Evolutionary conservation across 2,113 vertebrate species (phyloP).

Genomic region (Podocnemis expansa): DNA sequence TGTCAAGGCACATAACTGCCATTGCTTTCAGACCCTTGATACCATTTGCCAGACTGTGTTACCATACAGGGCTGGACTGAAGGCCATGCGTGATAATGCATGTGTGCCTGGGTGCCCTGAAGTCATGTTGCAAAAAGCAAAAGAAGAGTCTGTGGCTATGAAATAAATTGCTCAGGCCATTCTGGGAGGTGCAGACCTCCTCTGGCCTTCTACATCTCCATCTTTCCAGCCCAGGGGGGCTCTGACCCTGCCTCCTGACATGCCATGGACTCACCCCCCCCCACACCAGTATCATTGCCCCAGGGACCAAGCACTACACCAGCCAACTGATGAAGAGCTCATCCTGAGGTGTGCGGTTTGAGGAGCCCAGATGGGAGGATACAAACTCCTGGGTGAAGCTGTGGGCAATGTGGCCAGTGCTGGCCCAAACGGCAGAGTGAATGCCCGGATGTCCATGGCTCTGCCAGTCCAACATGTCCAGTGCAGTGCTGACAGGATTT

Average conservation of each 20-base stretch:
- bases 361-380: not conserved
- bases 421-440: not conserved
- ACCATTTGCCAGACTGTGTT: not conserved
- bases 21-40: not conserved
- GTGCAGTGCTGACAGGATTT: not conserved
- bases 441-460: rapidly evolving
- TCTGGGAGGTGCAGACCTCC: not conserved
- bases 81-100: not conserved
- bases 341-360: not conserved
- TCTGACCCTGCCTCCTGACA: rapidly evolving
- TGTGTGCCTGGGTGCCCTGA: not conserved
- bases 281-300: no score
- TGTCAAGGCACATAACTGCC: not conserved
- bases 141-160: not conserved
- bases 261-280: no score
- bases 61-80: not conserved
- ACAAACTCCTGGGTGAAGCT: not conserved
- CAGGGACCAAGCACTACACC: no score
- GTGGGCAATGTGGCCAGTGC: no score
- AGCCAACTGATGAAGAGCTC: no score
- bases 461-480: not conserved
- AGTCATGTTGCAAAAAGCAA: not conserved
- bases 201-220: not conserved
- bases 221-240: not conserved
- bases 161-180: not conserved